Conservation (phyloP, 1,140 invertebrate genomes). For the Macrobrachium rosenbergii region DNA sequence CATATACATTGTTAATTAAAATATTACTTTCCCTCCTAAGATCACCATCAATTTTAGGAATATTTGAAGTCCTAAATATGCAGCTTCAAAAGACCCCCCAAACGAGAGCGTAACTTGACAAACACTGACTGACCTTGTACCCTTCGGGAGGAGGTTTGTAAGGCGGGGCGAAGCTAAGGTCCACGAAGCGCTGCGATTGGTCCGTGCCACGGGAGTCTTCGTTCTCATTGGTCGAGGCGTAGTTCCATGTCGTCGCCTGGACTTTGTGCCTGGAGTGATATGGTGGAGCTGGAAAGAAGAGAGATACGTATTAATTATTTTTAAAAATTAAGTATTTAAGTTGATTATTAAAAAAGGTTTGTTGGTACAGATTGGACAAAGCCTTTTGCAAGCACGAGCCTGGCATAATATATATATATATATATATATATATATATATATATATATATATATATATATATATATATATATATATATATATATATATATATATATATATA, state of each 20-base stretch:
- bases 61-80: too few species aligned
- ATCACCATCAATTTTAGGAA: too few species aligned
- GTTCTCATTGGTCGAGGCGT: slow-evolving; percentile 71
- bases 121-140: slow-evolving; percentile 66
- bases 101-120: background rate
- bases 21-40: background rate
- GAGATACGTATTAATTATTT: too few species aligned
- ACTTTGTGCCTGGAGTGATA: slow-evolving; percentile 86
- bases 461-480: too few species aligned
- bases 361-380: too few species aligned
- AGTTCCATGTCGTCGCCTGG: slow-evolving; percentile 84
- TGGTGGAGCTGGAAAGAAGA: slow-evolving; percentile 78
- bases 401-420: background rate
- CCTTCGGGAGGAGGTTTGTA: slow-evolving; percentile 71
- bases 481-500: too few species aligned
- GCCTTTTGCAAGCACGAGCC: too few species aligned
- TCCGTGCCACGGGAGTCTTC: slow-evolving; percentile 69
- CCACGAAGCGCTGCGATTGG: slow-evolving; percentile 72
- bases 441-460: too few species aligned
- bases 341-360: background rate
- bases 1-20: too few species aligned
- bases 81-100: too few species aligned
- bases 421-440: background rate
- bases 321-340: slow-evolving; percentile 1
- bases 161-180: slow-evolving; percentile 69